Conservation (phyloP, 2,888 invertebrate genomes). For the Mythimna impura region DNA sequence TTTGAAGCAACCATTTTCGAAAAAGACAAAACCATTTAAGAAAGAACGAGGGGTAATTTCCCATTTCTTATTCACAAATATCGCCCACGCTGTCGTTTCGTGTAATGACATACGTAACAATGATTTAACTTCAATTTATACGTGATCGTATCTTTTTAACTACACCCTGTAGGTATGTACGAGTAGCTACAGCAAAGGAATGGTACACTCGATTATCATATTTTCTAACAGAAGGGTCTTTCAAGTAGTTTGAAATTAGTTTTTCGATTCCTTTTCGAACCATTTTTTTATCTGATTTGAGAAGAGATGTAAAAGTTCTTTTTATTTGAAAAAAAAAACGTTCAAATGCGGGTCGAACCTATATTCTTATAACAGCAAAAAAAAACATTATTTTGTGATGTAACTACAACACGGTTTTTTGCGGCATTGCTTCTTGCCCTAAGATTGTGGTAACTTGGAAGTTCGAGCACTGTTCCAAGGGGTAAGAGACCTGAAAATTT, state of each 20-base stretch:
- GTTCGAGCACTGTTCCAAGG: no score
- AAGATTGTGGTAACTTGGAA: no score
- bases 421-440: no score
- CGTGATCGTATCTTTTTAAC: conserved; percentile 34
- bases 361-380: no score
- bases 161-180: background rate
- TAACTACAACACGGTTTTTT: no score
- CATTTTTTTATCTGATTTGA: conserved; percentile 15
- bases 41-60: background rate
- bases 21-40: no score
- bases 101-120: conserved; percentile 17
- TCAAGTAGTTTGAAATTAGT: conserved; percentile 16
- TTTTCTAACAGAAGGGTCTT: conserved; percentile 21
- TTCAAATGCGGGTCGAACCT: background rate
- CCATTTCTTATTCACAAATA: background rate
- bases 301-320: background rate
- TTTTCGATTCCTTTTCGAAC: conserved; percentile 8
- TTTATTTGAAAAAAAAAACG: background rate
- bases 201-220: conserved; percentile 20
- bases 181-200: background rate
- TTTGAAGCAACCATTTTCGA: background rate
- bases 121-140: conserved; percentile 28
- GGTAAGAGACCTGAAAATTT: no score
- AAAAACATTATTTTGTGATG: no score
- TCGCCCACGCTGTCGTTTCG: background rate